Conservation (phyloP, 1,140 invertebrate species). For the Drosophila nasuta region DNA sequence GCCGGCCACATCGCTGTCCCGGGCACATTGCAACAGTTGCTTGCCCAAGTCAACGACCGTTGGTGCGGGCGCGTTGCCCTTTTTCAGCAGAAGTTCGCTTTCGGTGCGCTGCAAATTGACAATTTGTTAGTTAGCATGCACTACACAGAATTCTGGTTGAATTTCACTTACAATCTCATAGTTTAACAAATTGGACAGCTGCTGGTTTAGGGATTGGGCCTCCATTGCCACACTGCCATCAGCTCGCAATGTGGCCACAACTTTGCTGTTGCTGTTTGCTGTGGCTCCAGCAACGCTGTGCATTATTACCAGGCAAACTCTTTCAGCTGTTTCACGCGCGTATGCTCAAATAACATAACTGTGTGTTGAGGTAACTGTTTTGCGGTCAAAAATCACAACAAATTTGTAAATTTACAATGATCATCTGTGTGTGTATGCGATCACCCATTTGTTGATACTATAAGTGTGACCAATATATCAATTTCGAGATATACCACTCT, state of each 20-base stretch:
- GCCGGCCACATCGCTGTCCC: conserved; percentile 91
- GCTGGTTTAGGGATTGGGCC: conserved; percentile 55
- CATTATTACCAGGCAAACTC: conserved; percentile 60
- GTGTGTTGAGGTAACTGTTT: conserved; percentile 9
- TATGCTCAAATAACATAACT: conserved; percentile 52
- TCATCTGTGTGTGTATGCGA: conserved; percentile 41
- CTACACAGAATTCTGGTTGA: no score
- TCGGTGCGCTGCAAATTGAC: conserved; percentile 64
- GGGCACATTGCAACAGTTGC: conserved; percentile 91
- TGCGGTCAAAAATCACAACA: conserved; percentile 39
- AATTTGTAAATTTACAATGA: conserved; percentile 46
- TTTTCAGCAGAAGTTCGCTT: conserved; percentile 60
- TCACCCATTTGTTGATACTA: conserved; percentile 47
- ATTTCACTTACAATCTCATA: conserved; percentile 76
- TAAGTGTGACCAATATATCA: background rate
- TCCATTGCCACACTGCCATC: conserved; percentile 76
- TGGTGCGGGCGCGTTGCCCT: conserved; percentile 46
- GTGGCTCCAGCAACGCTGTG: conserved; percentile 54
- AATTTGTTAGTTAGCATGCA: background rate
- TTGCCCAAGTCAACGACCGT: conserved; percentile 87
- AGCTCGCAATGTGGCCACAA: conserved; percentile 77
- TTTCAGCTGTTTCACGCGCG: conserved; percentile 33
- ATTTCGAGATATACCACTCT: background rate
- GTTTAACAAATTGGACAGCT: conserved; percentile 69
- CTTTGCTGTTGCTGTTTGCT: conserved; percentile 67